phyloP scores from a whole-genome alignment of 2,888 invertebrate genomes.

The Ischnura elegans region DNA sequence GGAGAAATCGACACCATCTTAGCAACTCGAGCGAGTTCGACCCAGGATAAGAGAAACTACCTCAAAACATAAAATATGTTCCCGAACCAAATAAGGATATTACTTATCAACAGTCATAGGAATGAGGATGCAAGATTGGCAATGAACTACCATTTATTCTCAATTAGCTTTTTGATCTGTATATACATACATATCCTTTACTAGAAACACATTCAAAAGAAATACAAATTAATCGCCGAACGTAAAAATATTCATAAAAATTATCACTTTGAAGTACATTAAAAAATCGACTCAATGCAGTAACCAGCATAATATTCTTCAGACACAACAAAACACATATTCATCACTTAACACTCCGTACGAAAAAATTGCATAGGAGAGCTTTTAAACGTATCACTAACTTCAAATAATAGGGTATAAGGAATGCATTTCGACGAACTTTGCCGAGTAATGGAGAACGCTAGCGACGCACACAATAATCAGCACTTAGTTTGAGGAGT shows the following conservation, averaged over 20 bases:
- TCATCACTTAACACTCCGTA: conserved; percentile 16
- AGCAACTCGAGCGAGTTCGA: neutral
- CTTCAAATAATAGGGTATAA: conserved; percentile 17
- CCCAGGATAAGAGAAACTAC: neutral
- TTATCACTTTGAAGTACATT: conserved; percentile 54
- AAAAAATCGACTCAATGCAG: conserved; percentile 54
- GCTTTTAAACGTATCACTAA: neutral
- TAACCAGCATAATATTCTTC: conserved; percentile 32
- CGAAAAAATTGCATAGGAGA: conserved; percentile 19
- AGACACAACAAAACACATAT: neutral
- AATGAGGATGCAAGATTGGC: neutral
- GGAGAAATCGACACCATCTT: neutral
- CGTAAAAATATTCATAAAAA: conserved; percentile 60
- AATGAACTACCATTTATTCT: conserved; percentile 61
- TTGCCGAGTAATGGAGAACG: neutral
- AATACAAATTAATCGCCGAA: conserved; percentile 53
- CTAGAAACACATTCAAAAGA: conserved; percentile 59
- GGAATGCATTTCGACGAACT: conserved; percentile 53
- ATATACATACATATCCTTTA: conserved; percentile 36
- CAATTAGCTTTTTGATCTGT: conserved; percentile 21
- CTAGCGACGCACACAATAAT: neutral
- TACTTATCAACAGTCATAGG: neutral
- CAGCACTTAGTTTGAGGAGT: too few species aligned
- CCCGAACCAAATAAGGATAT: neutral
- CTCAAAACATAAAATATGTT: neutral